Evolutionary conservation across 2,888 invertebrate genomes (phyloP), one percentile per base, ranked within the genome.

Genomic region (Terebella lapidaria): DNA sequence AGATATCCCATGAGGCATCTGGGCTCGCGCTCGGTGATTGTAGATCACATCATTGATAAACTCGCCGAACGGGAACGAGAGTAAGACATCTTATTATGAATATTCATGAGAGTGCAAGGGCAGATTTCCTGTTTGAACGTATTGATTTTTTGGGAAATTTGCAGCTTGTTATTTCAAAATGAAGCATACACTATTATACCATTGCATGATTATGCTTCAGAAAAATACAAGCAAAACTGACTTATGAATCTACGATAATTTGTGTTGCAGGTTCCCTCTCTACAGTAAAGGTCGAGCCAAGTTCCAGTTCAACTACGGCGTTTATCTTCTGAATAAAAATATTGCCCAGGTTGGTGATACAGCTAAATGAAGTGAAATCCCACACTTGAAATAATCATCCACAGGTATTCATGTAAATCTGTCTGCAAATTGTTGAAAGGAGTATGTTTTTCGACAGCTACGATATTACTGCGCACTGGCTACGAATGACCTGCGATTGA

Each of bases 241-340:
- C 42, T 35, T 35, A 35, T 35, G n/a, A n/a, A 35, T 35, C n/a
- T 35, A n/a, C 42, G 10, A 35, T 35, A 35, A 15, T 35, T 15
- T 35, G 42, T 35, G 42, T 10, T 15, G n/a, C 80, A 93, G 93
- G 74, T 92, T 93, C 78, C 92, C 93, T 0, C 81, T 94, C 18
- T 92, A 87, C 79, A 86, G 87, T 0, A 86, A 88, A 71, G 88
- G 90, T 47, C 90, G 89, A 70, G 90, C 91, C 73, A 85, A 87
- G 62, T 85, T 89, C 5, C 85, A 89, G 68, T 92, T 93, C 76
- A 88, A 90, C 63, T 94, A 94, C 80, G 95, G 89, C 2, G 89
- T 95, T 65, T 95, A 91, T 77, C 84, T 95, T 18, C 82, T 96
- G 29, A 95, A 95, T 83, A 94, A 94, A 81, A 94, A 96, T 77